Conservation (phyloP, 2,113 vertebrate species). For the Podarcis muralis region DNA sequence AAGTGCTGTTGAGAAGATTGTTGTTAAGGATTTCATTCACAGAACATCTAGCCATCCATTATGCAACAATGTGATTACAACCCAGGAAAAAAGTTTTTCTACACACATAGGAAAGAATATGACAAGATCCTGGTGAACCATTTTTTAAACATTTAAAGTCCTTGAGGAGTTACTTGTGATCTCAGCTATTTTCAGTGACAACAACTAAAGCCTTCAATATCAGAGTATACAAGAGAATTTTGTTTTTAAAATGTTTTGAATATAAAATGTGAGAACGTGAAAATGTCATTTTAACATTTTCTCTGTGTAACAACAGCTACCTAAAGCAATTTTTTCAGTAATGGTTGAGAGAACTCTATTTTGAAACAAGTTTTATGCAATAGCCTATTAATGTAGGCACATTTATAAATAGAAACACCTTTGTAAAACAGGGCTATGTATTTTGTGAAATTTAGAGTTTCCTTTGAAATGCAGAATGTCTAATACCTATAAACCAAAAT, state of each 20-base stretch:
- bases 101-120: neutral
- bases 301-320: neutral
- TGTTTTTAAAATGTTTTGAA: neutral
- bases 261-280: neutral
- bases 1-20: neutral
- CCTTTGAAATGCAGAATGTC: neutral
- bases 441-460: neutral
- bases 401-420: neutral
- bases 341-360: neutral
- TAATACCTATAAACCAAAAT: neutral
- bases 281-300: neutral
- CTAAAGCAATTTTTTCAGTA: neutral
- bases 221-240: neutral
- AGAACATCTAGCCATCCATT: neutral
- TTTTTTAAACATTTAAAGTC: neutral
- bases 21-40: neutral
- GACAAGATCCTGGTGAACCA: neutral
- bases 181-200: neutral
- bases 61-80: neutral
- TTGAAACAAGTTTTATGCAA: neutral
- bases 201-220: constrained; percentile 25
- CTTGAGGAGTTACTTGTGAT: neutral
- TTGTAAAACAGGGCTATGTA: no score
- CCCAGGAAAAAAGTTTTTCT: no score
- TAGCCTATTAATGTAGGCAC: neutral